phyloP scores from a whole-genome alignment of 2,888 invertebrate genomes.

The Endomychus coccineus region DNA sequence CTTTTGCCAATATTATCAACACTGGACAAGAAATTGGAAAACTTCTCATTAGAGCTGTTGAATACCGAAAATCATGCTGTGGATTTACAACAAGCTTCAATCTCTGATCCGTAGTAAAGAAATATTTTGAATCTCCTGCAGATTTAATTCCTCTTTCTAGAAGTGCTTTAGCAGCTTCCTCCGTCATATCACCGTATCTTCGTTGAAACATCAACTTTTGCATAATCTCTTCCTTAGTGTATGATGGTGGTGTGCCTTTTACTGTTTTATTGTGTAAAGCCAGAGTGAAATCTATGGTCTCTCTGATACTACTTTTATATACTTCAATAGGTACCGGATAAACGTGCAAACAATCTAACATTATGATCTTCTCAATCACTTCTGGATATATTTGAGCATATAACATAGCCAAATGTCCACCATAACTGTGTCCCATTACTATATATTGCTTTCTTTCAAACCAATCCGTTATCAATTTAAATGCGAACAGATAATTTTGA shows the following conservation, averaged over 20 bases:
- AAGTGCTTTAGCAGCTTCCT: constrained; percentile 45
- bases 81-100: constrained; percentile 41
- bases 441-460: constrained; percentile 34
- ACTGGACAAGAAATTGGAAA: constrained; percentile 37
- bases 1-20: constrained; percentile 33
- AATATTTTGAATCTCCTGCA: constrained; percentile 43
- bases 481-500: constrained; percentile 42
- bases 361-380: constrained; percentile 41
- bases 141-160: constrained; percentile 45
- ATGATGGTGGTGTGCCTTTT: constrained; percentile 30
- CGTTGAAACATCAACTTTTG: constrained; percentile 45
- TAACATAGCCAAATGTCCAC: constrained; percentile 43
- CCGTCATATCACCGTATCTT: constrained; percentile 34
- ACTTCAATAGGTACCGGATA: constrained; percentile 24
- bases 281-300: constrained; percentile 38
- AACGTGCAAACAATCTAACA: constrained; percentile 41
- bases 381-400: constrained; percentile 42
- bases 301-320: constrained; percentile 32
- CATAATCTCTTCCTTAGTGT: constrained; percentile 46
- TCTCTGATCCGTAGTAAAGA: constrained; percentile 52
- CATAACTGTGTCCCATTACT: constrained; percentile 43
- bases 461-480: constrained; percentile 31
- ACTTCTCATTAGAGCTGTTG: constrained; percentile 34
- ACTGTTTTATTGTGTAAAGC: constrained; percentile 31
- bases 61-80: constrained; percentile 31